Evolutionary conservation across 2,113 vertebrate species (phyloP), one percentile per base, ranked within the genome.

Genomic region (Melanerpes aurifrons): DNA sequence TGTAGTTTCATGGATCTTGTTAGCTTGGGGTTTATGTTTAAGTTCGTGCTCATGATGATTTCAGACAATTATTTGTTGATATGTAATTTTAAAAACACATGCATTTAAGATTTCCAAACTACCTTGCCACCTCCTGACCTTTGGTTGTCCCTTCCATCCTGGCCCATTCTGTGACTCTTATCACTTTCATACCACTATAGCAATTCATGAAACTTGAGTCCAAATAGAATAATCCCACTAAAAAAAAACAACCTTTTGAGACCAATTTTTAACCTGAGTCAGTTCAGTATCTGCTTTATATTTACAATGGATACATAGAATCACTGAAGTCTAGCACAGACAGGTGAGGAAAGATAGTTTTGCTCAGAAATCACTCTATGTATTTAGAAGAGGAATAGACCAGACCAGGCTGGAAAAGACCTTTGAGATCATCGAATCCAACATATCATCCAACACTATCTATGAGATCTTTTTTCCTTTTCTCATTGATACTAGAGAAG

Each of bases 331-430:
- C 19, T 57, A 37, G 28, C 69, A 76, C 16, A 69, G 71, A 84
- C 90, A 73, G 19, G 17, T 62, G 50, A 86, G 9, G 31, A 87
- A 79, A 31, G 25, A 80, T 40, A 85, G 76, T 86, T 90, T 89
- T 28, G 48, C 31, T 66, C 28, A 77, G 50, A 89, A 87, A 68
- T 85, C n/a, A 64, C 48, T 40, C 6, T 71, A 31, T 62, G 45
- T 90, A 87, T 87, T 12, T 84, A 86, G 35, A 35, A 35, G 35
- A 35, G 35, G 35, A 35, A 35, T 35, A 35, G 35, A 35, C 35
- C 35, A 35, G 35, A 37, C 37, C 37, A 37, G 37, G 37, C 9
- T 37, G 37, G 37, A 37, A 37, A 10, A 37, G 37, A 37, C 37
- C 37, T 37, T 37, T 37, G 37, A 37, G 37, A 37, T 37, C 37